Evolutionary conservation across 2,888 invertebrate species (phyloP), one percentile per base, ranked within the genome.

Genomic region (Sepioteuthis lessoniana): DNA sequence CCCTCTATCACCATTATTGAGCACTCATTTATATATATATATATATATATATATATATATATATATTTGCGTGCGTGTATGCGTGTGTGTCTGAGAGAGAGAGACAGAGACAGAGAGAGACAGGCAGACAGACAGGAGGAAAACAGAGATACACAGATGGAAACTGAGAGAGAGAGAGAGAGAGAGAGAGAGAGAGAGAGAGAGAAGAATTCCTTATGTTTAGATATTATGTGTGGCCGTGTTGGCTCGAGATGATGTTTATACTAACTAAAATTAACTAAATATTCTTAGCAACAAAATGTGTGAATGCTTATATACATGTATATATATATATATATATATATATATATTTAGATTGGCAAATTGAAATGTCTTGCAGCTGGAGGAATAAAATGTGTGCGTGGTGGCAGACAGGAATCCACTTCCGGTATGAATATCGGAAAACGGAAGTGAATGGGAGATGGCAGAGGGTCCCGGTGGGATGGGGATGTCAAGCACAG

Each of bases 291-390:
- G 25, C 19, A 50, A 2, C 25, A 16, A 50, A 19, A 60, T 31
- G 28, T 60, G 28, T 60, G 21, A 7, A 76, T n/a, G 8, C 10
- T 13, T 76, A n/a, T 76, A 13, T 16, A n/a, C 13, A n/a, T n/a
- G n/a, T n/a, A 55, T 28, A 76, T 76, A n/a, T 76, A n/a, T 76
- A 13, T 13, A 13, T 31, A 13, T 31, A n/a, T 31, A n/a, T 31
- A n/a, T 10, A 13, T 10, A n/a, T 10, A 19, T n/a, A 7, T n/a
- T n/a, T n/a, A 13, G n/a, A 35, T 76, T 35, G 16, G 19, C 76
- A 76, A 76, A 76, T 76, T n/a, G 76, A 76, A 76, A 76, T 76
- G 76, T 76, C 35, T 76, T 76, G 76, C 76, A n/a, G 76, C 76
- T 76, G 76, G 76, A 76, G 76, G 76, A n/a, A 76, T 13, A 35